Evolutionary conservation across 2,113 vertebrate species (phyloP), one percentile per base, ranked within the genome.

Genomic region (Hydrolagus affinis): DNA sequence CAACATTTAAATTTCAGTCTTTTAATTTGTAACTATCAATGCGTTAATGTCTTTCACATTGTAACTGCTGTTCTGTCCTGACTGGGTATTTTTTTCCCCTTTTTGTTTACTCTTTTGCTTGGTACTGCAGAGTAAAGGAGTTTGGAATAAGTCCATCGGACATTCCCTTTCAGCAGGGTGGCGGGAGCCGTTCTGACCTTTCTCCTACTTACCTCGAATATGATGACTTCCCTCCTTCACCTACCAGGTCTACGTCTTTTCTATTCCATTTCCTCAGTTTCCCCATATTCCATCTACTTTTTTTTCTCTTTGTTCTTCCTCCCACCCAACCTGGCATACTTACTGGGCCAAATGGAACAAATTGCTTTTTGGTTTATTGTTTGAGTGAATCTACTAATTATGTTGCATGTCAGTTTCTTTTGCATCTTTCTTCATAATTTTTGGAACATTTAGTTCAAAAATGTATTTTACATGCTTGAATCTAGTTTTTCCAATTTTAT

Each of bases 71-170:
- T 28, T 83, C 25, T 32, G 28, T 66, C 78, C 78, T 83, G 62
- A 83, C 76, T 32, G 78, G 62, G 25, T 66, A 66, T 68, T 28
- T n/a, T n/a, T 23, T 88, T 92, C 91, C 93, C 92, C 88, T 90
- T 87, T 93, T 88, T 93, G 92, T 91, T 89, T 92, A 90, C 92
- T 90, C 88, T 92, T 94, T 93, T 90, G 91, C 92, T 92, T 93
- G 90, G 91, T 92, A 90, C 92, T 92, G 89, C 95, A 99, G 98
- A 95, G 98, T 99, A 88, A 99, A 99, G 93, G 97, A 99, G 93
- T 99, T 99, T 93, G 97, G 97, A 92, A 99, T 99, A 90, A 98
- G 97, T 92, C 97, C 97, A 85, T 98, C 97, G 86, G 97, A 99
- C 91, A 99, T 99, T 91, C 97, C 97, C 90, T 99, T 99, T 95